phyloP scores from a whole-genome alignment of 2,113 vertebrate genomes.

The Channa argus region DNA sequence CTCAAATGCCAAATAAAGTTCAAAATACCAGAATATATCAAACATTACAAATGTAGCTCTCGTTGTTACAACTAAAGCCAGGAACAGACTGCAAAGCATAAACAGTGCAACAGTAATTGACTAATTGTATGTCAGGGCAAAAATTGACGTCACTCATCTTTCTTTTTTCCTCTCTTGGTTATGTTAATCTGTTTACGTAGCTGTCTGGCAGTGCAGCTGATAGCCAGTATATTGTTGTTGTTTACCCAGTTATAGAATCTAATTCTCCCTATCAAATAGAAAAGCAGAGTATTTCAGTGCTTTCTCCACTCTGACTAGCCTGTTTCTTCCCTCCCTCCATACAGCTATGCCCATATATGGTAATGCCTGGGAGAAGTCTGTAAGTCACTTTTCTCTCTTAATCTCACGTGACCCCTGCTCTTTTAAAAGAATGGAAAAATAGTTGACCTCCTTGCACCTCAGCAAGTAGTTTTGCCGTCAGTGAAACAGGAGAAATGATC shows the following conservation, averaged over 20 bases:
- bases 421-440: conserved; percentile 47
- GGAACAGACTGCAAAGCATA: neutral
- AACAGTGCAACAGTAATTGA: neutral
- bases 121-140: neutral
- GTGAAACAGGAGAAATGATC: conserved; percentile 1
- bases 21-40: too few relatives aligned
- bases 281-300: conserved; percentile 16
- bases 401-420: conserved; percentile 7
- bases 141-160: too few relatives aligned
- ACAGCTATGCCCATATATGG: conserved; percentile 70
- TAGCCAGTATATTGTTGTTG: conserved; percentile 25
- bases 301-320: conserved; percentile 28
- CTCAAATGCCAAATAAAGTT: too few relatives aligned
- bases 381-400: conserved; percentile 29
- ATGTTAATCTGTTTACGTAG: conserved; percentile 10
- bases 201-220: conserved; percentile 25
- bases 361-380: conserved; percentile 37
- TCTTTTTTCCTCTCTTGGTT: neutral
- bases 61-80: neutral
- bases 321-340: conserved; percentile 48
- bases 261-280: conserved; percentile 13
- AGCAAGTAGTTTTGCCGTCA: neutral
- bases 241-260: neutral
- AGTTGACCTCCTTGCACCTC: conserved; percentile 34
- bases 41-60: neutral